Base-by-base conservation (phyloP, 2,888 invertebrate species). In the Thecophora atra region DNA sequence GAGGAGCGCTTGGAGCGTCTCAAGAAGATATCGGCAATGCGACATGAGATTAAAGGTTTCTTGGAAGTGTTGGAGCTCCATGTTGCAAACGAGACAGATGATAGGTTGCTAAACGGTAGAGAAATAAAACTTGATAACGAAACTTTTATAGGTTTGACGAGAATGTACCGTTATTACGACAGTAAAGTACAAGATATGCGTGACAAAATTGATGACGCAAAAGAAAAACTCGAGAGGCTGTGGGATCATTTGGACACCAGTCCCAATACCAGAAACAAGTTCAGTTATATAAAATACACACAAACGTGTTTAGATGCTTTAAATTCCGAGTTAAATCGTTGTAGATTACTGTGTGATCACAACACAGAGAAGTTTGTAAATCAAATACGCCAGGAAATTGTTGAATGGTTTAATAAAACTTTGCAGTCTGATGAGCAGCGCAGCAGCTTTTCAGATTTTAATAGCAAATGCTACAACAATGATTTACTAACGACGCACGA, bases 401-500 rank as follows among this genome's bases (percentile, higher is more conserved):
- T 87, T 69, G 85, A 89, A 13, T 90, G 92, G 88, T 97, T 96
- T 96, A 90, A 94, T 72, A 89, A 90, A 75, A 92, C 94, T 67
- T 91, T 93, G 84, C 93, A 91, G 80, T 89, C 91, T 1, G 88
- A 89, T 44, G 82, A 86, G 0, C 89, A 93, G 76, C 88, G 90
- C 11, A 88, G 88, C 21, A 87, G 89, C 72, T 94, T 93, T 81
- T 83, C 88, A 0, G 90, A 91, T 75, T 92, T 91, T 79, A 87
- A 88, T 78, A 89, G 90, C 78, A 91, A 92, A 54, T 89, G 90
- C 60, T 95, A 90, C 82, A 92, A 92, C 0, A 96, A 97, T 81
- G 94, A 94, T 83, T 87, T 95, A 0, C 87, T 97, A 11, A 90
- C 91, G 0, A 82, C 92, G 24, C 95, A 96, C 81, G 96, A 97